phyloP scores from a whole-genome alignment of 1,140 invertebrate species.

The Acromyrmex charruanus region DNA sequence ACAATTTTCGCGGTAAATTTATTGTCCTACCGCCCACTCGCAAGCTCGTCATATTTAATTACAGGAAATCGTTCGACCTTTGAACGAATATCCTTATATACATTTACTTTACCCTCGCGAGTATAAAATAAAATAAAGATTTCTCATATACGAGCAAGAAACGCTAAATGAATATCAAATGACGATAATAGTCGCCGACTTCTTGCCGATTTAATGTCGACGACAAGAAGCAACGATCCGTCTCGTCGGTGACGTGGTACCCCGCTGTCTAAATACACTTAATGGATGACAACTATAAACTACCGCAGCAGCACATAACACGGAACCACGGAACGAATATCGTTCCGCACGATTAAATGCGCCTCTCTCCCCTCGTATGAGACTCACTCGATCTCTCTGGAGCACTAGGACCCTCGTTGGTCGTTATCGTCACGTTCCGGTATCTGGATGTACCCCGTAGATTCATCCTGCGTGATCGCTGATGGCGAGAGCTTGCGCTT shows the following conservation, averaged over 20 bases:
- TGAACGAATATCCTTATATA: constrained; percentile 31
- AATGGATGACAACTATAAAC: constrained; percentile 81
- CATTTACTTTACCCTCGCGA: background rate
- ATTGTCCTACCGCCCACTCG: constrained; percentile 71
- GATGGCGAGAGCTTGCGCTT: constrained; percentile 25
- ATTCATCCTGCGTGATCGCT: constrained; percentile 42
- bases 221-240: constrained; percentile 72
- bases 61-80: constrained; percentile 73
- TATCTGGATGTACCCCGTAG: constrained; percentile 28
- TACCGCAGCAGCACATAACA: constrained; percentile 76
- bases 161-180: constrained; percentile 64
- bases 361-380: background rate
- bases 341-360: constrained; percentile 79
- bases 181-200: constrained; percentile 57
- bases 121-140: constrained; percentile 32
- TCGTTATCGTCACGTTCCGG: constrained; percentile 52
- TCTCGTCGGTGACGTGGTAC: constrained; percentile 68
- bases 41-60: constrained; percentile 72
- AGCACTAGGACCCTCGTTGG: constrained; percentile 31
- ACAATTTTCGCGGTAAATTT: constrained; percentile 75
- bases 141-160: constrained; percentile 54
- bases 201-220: constrained; percentile 56
- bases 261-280: constrained; percentile 75
- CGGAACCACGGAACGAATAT: constrained; percentile 74
- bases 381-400: constrained; percentile 35